Evolutionary conservation across 2,797 vertebrate species (phyloP).

Genomic region (Australoheros facetus): DNA sequence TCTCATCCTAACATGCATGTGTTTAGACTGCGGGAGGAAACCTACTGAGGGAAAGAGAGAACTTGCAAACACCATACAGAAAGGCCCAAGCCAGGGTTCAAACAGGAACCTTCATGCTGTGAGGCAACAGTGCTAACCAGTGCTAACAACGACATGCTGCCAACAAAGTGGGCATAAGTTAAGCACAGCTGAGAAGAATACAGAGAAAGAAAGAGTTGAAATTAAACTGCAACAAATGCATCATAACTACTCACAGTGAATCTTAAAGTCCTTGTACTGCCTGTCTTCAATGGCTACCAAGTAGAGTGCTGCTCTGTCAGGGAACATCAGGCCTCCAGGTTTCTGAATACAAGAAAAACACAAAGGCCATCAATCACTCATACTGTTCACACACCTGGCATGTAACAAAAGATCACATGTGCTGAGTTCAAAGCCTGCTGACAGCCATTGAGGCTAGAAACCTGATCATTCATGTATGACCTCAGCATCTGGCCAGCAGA

Average conservation of each 20-base stretch:
- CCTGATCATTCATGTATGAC: constrained; percentile 33
- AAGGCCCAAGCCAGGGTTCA: background rate
- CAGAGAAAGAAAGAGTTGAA: background rate
- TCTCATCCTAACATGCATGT: background rate
- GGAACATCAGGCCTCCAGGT: constrained; percentile 98
- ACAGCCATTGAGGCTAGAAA: constrained; percentile 24
- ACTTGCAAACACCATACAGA: background rate
- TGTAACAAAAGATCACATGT: constrained; percentile 41
- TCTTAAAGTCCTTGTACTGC: constrained; percentile 99
- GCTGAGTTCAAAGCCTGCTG: constrained; percentile 31
- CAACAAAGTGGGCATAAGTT: background rate
- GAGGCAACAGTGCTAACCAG: background rate
- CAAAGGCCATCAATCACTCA: constrained; percentile 33
- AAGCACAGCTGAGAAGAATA: background rate
- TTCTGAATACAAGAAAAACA: constrained; percentile 85
- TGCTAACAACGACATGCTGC: background rate
- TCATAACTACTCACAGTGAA: constrained; percentile 90
- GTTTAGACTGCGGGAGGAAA: background rate
- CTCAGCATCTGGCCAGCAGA: constrained; percentile 42
- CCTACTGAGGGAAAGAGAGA: background rate
- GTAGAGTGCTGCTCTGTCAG: constrained; percentile 95
- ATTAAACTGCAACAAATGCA: background rate
- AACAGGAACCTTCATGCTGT: background rate
- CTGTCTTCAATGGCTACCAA: constrained; percentile 96
- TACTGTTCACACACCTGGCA: constrained; percentile 56